phyloP scores from a whole-genome alignment of 2,888 invertebrate species.

The Lissonota sp. region DNA sequence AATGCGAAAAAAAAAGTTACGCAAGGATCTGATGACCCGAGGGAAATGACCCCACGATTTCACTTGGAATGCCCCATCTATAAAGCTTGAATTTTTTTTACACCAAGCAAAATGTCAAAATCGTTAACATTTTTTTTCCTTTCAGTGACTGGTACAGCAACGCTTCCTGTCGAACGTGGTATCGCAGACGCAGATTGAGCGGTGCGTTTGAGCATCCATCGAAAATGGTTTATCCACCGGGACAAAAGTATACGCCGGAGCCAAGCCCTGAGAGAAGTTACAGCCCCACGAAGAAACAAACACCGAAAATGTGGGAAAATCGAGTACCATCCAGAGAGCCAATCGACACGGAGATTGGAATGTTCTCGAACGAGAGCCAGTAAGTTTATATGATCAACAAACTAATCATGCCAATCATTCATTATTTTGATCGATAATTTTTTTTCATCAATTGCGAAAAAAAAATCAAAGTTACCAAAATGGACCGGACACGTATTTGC shows the following conservation, averaged over 20 bases:
- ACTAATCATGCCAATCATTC: too few species aligned
- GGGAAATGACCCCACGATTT: too few species aligned
- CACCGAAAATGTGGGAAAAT: constrained; percentile 87
- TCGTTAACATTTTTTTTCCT: constrained; percentile 10
- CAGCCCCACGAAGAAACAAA: constrained; percentile 75
- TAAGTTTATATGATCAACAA: constrained; percentile 84
- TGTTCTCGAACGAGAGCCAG: constrained; percentile 94
- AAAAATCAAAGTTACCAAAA: constrained; percentile 91
- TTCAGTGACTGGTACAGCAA: constrained; percentile 95
- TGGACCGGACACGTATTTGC: constrained; percentile 97
- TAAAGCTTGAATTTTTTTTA: too few species aligned
- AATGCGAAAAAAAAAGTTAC: too few species aligned
- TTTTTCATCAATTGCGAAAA: neutral
- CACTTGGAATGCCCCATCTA: too few species aligned
- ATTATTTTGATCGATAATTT: too few species aligned
- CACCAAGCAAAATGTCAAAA: too few species aligned
- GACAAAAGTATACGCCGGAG: constrained; percentile 92
- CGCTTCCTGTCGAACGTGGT: constrained; percentile 94
- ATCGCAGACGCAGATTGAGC: constrained; percentile 92
- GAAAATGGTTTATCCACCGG: constrained; percentile 96
- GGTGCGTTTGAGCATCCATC: constrained; percentile 96
- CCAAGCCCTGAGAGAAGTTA: constrained; percentile 87
- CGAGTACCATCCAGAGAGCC: constrained; percentile 91
- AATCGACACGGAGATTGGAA: constrained; percentile 93
- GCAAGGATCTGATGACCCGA: too few species aligned